Percentiles rank a stretch among this genome's conserved stretches.
phyloP scores from a whole-genome alignment of 2,797 vertebrate genomes.

The Siniperca obscura region DNA sequence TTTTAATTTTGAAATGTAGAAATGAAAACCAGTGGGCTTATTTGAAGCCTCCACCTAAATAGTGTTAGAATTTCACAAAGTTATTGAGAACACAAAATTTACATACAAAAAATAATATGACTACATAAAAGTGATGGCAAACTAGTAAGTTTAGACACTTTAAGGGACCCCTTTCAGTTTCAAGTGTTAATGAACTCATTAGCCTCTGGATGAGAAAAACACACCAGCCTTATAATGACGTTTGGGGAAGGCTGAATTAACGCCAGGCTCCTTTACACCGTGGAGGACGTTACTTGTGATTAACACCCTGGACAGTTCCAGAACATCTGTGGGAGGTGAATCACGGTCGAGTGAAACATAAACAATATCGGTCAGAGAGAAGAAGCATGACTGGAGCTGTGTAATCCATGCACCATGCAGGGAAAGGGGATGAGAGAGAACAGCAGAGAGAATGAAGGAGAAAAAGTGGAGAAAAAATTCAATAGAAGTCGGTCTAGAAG shows the following conservation, averaged over 20 bases:
- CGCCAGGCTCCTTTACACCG: slow-evolving; percentile 70
- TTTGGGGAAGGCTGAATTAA: slow-evolving; percentile 59
- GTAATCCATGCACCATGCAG: slow-evolving; percentile 65
- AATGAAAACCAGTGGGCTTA: too few relatives aligned
- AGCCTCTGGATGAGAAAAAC: slow-evolving; percentile 78
- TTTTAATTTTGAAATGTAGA: too few relatives aligned
- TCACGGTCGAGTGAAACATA: slow-evolving; percentile 75
- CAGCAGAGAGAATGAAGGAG: slow-evolving; percentile 45
- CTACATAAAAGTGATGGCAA: too few relatives aligned
- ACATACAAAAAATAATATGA: too few relatives aligned
- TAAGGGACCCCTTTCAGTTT: slow-evolving; percentile 35
- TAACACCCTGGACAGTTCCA: slow-evolving; percentile 81
- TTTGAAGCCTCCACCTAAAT: too few relatives aligned
- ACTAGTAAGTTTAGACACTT: slow-evolving; percentile 22
- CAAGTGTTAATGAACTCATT: slow-evolving; percentile 78
- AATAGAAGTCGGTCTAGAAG: background rate
- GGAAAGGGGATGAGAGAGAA: slow-evolving; percentile 38
- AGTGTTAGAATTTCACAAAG: too few relatives aligned
- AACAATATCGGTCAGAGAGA: slow-evolving; percentile 73
- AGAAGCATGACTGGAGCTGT: slow-evolving; percentile 69
- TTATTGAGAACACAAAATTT: too few relatives aligned
- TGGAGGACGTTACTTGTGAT: slow-evolving; percentile 77
- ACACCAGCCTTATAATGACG: slow-evolving; percentile 47
- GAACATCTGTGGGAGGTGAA: slow-evolving; percentile 81
- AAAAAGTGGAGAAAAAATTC: slow-evolving; percentile 24